A percentile compares a stretch with the other conserved stretches of the same genome.
phyloP scores from a whole-genome alignment of 2,888 invertebrate species.

The Acholoe squamosa region DNA sequence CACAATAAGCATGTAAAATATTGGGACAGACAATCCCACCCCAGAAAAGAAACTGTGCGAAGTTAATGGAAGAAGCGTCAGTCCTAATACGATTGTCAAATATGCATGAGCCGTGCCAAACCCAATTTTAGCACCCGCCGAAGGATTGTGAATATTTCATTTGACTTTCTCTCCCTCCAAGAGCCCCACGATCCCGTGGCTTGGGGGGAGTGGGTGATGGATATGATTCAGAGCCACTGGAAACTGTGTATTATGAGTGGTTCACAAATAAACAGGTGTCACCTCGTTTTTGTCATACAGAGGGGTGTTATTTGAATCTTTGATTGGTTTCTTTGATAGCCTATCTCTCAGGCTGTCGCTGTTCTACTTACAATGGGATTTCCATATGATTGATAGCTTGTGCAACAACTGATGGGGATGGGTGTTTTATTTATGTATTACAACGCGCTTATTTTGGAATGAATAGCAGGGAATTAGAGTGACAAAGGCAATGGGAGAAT shows the following conservation, averaged over 20 bases:
- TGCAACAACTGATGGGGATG: too few species aligned
- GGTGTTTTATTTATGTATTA: background rate
- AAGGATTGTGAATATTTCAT: constrained; percentile 3
- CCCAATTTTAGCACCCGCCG: constrained; percentile 19
- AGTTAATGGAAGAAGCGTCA: constrained; percentile 24
- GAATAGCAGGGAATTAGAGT: too few species aligned
- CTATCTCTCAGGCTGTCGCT: too few species aligned
- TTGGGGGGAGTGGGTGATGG: background rate
- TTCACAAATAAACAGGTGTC: constrained; percentile 1
- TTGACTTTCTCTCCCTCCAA: background rate
- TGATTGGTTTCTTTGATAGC: background rate
- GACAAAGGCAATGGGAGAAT: too few species aligned
- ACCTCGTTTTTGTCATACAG: background rate
- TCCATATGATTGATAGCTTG: too few species aligned
- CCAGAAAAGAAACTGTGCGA: constrained; percentile 8
- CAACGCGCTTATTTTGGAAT: background rate
- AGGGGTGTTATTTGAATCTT: background rate
- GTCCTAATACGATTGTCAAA: constrained; percentile 17
- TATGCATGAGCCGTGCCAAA: constrained; percentile 36
- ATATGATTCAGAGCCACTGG: background rate
- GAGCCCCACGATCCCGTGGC: background rate
- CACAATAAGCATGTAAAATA: constrained; percentile 28
- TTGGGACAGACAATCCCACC: constrained; percentile 9
- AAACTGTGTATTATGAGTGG: background rate
- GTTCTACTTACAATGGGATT: too few species aligned